phyloP scores from a whole-genome alignment of 2,888 invertebrate genomes.

The Troglohyphantes excavatus region DNA sequence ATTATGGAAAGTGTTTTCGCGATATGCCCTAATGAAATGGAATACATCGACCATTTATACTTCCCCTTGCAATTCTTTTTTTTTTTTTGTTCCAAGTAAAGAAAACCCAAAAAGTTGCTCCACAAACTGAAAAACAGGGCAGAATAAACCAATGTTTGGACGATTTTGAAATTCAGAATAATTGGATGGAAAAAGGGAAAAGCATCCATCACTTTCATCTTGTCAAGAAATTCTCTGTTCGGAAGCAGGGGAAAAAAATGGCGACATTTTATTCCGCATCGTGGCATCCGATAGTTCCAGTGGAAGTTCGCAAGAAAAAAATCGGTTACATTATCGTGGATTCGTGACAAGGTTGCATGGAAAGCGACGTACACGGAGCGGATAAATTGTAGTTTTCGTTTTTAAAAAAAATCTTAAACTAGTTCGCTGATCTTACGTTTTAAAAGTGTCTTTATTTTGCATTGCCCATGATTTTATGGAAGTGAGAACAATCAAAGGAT shows the following conservation, averaged over 20 bases:
- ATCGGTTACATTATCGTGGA: conserved; percentile 21
- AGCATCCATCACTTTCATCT: conserved; percentile 48
- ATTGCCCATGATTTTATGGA: too few relatives aligned
- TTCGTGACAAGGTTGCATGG: conserved; percentile 27
- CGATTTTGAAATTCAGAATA: conserved; percentile 50
- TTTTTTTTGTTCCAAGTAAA: neutral
- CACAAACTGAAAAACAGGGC: neutral
- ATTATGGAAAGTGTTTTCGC: conserved; percentile 1
- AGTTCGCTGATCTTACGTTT: too few relatives aligned
- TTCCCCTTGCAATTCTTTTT: neutral
- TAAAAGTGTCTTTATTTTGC: too few relatives aligned
- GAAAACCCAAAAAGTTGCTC: neutral
- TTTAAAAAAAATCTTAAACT: too few relatives aligned
- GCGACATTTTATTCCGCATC: conserved; percentile 41
- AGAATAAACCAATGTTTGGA: conserved; percentile 12
- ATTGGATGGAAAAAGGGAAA: conserved; percentile 7
- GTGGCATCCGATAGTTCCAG: conserved; percentile 31
- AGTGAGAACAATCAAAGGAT: too few relatives aligned
- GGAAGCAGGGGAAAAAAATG: conserved; percentile 15
- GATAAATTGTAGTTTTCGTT: neutral
- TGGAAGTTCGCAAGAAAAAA: conserved; percentile 12
- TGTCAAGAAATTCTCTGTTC: conserved; percentile 24
- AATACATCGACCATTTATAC: neutral
- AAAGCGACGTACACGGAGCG: neutral
- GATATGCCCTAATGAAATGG: neutral